phyloP scores from a whole-genome alignment of 2,797 vertebrate species.

The Adelosebastes latens region DNA sequence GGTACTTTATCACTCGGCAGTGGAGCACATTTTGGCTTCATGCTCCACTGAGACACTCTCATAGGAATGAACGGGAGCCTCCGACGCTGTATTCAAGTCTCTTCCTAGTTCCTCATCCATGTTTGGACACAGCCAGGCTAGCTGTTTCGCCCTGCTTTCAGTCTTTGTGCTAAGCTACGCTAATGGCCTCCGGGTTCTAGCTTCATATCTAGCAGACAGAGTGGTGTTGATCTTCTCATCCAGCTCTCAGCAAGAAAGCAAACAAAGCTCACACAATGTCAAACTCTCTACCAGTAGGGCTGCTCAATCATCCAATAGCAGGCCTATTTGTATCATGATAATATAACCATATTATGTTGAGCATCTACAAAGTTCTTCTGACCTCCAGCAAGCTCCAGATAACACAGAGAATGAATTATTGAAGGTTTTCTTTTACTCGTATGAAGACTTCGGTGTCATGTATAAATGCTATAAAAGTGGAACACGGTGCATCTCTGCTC shows the following conservation, averaged over 20 bases:
- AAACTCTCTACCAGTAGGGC: background rate
- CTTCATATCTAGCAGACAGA: too few relatives aligned
- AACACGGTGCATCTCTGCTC: background rate
- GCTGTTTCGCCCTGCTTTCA: too few relatives aligned
- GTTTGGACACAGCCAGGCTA: too few relatives aligned
- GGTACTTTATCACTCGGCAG: too few relatives aligned
- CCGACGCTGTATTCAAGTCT: too few relatives aligned
- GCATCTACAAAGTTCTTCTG: background rate
- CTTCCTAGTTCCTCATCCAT: too few relatives aligned
- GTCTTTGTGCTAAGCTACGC: too few relatives aligned
- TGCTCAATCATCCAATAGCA: background rate
- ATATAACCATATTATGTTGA: background rate
- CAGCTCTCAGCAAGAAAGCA: background rate
- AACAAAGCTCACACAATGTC: background rate
- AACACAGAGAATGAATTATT: background rate
- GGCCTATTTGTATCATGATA: background rate
- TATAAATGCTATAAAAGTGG: background rate
- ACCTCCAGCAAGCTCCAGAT: background rate
- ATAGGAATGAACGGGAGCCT: too few relatives aligned
- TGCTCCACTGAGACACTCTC: too few relatives aligned
- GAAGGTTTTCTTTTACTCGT: background rate
- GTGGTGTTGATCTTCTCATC: too few relatives aligned
- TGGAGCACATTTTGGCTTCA: too few relatives aligned
- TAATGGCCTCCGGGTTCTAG: too few relatives aligned
- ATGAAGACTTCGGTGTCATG: background rate